A percentile compares a stretch with the other conserved stretches of the same genome.
Conservation (phyloP, 2,113 vertebrate species). For the Eulacestoma nigropectus region DNA sequence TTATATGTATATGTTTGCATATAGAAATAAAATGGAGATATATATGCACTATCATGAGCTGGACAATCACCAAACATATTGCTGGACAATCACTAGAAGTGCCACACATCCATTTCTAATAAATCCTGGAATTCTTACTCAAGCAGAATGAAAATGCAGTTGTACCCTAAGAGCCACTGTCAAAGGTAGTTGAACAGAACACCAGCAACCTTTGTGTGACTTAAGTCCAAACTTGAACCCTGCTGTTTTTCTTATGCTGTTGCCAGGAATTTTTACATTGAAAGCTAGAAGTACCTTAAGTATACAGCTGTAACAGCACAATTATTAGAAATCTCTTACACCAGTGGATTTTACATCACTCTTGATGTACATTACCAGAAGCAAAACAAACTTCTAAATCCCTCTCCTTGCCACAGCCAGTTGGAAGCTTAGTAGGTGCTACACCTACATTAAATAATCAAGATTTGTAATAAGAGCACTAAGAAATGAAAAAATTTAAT, state of each 20-base stretch:
- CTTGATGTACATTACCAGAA: not conserved
- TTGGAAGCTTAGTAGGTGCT: not conserved
- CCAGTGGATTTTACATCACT: not conserved
- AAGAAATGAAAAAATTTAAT: not conserved
- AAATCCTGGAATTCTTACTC: not conserved
- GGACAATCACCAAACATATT: not conserved
- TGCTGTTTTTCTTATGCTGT: not conserved
- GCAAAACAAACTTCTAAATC: not conserved
- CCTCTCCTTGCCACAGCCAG: not conserved
- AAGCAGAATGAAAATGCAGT: not conserved
- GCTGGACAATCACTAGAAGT: not conserved
- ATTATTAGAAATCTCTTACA: not conserved
- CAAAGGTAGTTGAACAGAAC: not conserved
- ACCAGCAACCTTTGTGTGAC: not conserved
- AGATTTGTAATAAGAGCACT: not conserved
- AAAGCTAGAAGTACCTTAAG: not conserved
- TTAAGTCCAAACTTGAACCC: not conserved
- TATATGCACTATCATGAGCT: not conserved
- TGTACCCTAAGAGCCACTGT: not conserved
- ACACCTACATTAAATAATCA: not conserved
- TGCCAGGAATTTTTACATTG: not conserved
- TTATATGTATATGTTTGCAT: not conserved
- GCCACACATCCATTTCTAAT: not conserved
- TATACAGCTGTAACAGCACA: not conserved
- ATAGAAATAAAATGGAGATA: not conserved